Evolutionary conservation across 2,888 invertebrate genomes (phyloP), one percentile per base, ranked within the genome.

Genomic region (Agrenia bidenticulata): DNA sequence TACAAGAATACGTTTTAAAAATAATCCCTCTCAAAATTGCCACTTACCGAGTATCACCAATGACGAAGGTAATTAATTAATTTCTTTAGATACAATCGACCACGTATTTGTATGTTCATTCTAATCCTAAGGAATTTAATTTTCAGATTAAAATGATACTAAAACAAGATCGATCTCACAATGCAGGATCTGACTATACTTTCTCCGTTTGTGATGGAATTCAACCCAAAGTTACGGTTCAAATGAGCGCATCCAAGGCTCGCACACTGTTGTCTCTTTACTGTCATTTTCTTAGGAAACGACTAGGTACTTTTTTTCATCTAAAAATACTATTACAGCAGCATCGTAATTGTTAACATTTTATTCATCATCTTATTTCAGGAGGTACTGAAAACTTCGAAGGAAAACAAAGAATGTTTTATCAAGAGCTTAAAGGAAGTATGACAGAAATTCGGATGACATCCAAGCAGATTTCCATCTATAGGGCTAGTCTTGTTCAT

Each of bases 321-420:
- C n/a, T n/a, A n/a, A n/a, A n/a, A 11, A 39, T 39, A 11, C 39
- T 15, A 39, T 39, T 15, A 7, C 39, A 39, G 7, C 39, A 39
- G 9, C 7, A 11, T 39, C 39, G 9, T 39, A 11, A 39, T 11
- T 11, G 15, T 39, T 17, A 24, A 62, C 62, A 24, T 26, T 61
- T 49, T 45, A 37, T 63, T 66, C 39, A 42, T 77, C 77, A 17
- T 67, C 45, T 45, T 19, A 9, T 9, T 45, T 5, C 19, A 82
- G 83, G 94, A 56, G 94, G 94, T 1, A 94, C 94, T 54, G 94
- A 95, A 81, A 90, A 92, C 11, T 95, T 95, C 79, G 92, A 92
- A 69, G 82, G 82, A 68, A 83, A 83, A 75, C 81, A 81, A 74
- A 87, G 88, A 77, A 89, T 88, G 80, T 89, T 90, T 81, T 88